Conservation (phyloP, 2,888 invertebrate genomes). For the Cyaniris semiargus region DNA sequence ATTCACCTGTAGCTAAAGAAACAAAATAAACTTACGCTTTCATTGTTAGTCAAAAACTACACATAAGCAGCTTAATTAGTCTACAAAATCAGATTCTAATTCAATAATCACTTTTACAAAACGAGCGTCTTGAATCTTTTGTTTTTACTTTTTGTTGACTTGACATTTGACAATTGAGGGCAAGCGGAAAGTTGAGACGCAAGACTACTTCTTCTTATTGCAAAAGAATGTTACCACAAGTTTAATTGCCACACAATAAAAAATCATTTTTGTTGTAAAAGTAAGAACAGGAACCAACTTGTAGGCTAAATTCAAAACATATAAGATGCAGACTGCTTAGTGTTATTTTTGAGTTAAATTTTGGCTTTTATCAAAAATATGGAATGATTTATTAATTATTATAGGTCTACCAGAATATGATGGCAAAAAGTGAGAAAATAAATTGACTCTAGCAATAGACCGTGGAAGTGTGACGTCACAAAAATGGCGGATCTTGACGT, state of each 20-base stretch:
- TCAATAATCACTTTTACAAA: not conserved
- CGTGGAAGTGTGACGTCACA: too few relatives aligned
- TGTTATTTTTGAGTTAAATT: too few relatives aligned
- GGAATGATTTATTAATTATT: too few relatives aligned
- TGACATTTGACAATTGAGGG: not conserved
- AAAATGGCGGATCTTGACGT: too few relatives aligned
- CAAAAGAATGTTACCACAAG: not conserved
- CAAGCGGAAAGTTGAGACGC: not conserved
- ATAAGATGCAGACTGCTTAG: too few relatives aligned
- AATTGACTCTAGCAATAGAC: too few relatives aligned
- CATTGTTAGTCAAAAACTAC: not conserved
- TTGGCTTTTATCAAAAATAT: too few relatives aligned
- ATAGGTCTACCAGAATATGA: too few relatives aligned
- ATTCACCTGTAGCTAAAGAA: not conserved
- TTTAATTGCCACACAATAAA: not conserved
- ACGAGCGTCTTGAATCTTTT: not conserved
- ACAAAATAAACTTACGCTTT: slow-evolving; percentile 17
- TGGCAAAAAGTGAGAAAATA: too few relatives aligned
- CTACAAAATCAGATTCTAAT: not conserved
- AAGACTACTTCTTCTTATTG: not conserved
- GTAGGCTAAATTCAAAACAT: too few relatives aligned
- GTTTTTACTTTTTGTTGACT: slow-evolving; percentile 24
- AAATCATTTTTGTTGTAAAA: not conserved
- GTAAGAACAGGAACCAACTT: too few relatives aligned
- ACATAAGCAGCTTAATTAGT: not conserved